Conservation (phyloP, 2,113 vertebrate genomes). For the Eulemur rufifrons region DNA sequence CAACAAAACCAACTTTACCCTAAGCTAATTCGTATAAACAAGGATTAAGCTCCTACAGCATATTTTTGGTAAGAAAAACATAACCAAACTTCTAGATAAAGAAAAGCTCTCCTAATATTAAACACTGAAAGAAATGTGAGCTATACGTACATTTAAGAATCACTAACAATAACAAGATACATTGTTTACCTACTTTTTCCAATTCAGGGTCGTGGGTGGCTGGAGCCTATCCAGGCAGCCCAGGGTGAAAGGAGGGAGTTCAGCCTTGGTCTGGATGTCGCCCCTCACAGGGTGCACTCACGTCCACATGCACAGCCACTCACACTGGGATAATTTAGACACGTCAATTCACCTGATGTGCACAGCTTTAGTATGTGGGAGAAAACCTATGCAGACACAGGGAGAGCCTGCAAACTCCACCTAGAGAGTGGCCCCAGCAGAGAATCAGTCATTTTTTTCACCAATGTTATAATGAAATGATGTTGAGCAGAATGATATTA, state of each 20-base stretch:
- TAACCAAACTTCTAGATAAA: not conserved
- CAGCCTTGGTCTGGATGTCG: not conserved
- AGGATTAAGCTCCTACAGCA: not conserved
- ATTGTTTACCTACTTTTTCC: not conserved
- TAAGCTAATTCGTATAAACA: not conserved
- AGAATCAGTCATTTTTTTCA: not conserved
- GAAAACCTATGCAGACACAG: not conserved
- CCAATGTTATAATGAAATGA: not conserved
- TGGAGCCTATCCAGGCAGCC: not conserved
- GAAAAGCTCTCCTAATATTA: not conserved
- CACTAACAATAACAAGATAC: not conserved
- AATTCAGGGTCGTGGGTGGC: not conserved
- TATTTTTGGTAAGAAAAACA: not conserved
- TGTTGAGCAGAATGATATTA: not conserved
- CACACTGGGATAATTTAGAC: not conserved
- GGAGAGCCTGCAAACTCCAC: not conserved
- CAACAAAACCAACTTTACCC: not conserved
- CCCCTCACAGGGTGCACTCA: not conserved
- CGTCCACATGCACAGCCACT: not conserved
- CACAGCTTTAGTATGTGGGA: not conserved
- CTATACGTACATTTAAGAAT: not conserved
- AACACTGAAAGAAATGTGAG: not conserved
- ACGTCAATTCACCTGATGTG: too few species aligned
- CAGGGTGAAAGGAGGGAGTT: not conserved
- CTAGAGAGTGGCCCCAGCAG: not conserved